Evolutionary conservation across 2,113 vertebrate genomes (phyloP), one percentile per base, ranked within the genome.

Genomic region (Colaptes auratus): DNA sequence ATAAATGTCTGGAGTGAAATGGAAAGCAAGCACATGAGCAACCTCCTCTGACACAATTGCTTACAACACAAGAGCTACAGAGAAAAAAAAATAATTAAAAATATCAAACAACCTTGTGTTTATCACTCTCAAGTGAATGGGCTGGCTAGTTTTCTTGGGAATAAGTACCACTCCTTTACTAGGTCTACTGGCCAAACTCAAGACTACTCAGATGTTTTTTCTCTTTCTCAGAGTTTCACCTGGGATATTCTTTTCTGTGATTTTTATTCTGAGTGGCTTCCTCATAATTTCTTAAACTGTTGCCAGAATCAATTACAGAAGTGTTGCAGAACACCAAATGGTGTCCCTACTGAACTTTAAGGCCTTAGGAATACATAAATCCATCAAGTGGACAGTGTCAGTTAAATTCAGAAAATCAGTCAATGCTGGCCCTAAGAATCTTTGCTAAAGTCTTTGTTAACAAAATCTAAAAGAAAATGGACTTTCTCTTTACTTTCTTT

Each of bases 41-140:
- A 82, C 12, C 11, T 30, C 42, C 36, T 48, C 48, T 83, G 56
- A 21, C 56, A 60, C 0, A 0, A 12, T 2, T 52, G n/a, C 42
- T 69, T 81, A 86, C 12, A 48, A 28, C 21, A 64, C 6, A 58
- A 63, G 21, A 77, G 48, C 18, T 60, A 13, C 12, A 55, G 3
- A 59, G 28, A 7, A 25, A 24, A 59, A 27, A 39, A 15, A 42
- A 39, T 39, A 48, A 24, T 23, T 50, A 23, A 14, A 35, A 30
- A 52, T 17, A 39, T 7, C 14, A 33, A 46, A 56, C 3, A 2
- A 30, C 7, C 7, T 9, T 9, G 18, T 63, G 35, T 9, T 30
- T 52, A 52, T 13, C 23, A 73, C 36, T 16, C 25, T 23, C 25
- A 56, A 12, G 7, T 27, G 16, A 86, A 78, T 2, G 8, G 25